Evolutionary conservation across 2,113 vertebrate genomes (phyloP).

Genomic region (Lynx canadensis): DNA sequence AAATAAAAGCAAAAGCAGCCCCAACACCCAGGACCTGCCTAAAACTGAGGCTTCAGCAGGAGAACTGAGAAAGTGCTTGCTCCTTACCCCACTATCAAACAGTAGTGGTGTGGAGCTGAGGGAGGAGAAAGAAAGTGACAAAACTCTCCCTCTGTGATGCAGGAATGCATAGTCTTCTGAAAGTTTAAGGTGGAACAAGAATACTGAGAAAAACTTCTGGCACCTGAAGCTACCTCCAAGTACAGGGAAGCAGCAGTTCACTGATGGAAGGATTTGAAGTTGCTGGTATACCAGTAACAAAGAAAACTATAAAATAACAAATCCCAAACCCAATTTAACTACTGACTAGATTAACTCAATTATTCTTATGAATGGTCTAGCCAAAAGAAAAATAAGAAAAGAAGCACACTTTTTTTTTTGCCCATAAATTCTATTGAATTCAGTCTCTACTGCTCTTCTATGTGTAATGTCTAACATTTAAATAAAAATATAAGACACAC

Average conservation of each 20-base stretch:
- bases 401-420: not conserved
- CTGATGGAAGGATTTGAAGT: not conserved
- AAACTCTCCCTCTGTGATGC: not conserved
- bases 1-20: not conserved
- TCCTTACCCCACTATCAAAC: not conserved
- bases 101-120: not conserved
- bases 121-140: not conserved
- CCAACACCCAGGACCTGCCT: not conserved
- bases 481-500: not conserved
- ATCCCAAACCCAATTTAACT: not conserved
- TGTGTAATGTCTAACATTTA: not conserved
- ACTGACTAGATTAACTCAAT: not conserved
- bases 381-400: not conserved
- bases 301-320: not conserved
- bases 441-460: not conserved
- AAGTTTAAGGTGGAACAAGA: not conserved
- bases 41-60: not conserved
- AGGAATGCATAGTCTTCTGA: not conserved
- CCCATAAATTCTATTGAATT: not conserved
- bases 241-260: not conserved
- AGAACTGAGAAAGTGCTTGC: not conserved
- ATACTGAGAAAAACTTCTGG: not conserved
- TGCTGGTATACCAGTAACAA: not conserved
- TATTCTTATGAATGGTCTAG: not conserved
- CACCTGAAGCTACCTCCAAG: not conserved